These are phyloP conservation scores for Rhynchomys soricoides DNA, from an alignment of 2,113 vertebrate genomes.

Conservation along the genomic window DNA sequence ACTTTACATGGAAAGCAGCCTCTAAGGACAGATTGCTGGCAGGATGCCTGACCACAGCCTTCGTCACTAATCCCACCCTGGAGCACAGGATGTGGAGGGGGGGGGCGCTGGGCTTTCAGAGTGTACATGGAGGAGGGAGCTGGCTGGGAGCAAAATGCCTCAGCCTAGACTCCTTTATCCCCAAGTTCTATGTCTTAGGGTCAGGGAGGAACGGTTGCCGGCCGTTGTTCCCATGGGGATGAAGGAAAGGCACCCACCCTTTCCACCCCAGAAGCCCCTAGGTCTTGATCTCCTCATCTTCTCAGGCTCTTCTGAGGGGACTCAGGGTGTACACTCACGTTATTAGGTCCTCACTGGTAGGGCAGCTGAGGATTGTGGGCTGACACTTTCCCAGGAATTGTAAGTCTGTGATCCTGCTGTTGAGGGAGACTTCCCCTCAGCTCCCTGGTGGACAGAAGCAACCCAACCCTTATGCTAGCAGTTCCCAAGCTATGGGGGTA, in stretches of 20 bases:
- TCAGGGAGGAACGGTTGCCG: fast-evolving
- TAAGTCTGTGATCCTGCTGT: background rate
- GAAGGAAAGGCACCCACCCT: too few relatives aligned
- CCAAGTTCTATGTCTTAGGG: background rate
- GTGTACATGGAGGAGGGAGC: fast-evolving
- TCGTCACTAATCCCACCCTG: background rate
- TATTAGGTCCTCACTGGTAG: background rate
- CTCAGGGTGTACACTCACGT: background rate
- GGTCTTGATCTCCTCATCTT: background rate
- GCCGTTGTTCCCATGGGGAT: background rate
- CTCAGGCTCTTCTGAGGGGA: background rate
- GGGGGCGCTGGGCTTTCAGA: background rate
- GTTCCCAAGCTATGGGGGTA: background rate
- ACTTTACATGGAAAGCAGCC: background rate
- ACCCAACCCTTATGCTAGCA: background rate
- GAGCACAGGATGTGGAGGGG: background rate
- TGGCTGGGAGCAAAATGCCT: background rate
- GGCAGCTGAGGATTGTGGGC: fast-evolving
- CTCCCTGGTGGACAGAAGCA: background rate
- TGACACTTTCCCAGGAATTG: background rate
- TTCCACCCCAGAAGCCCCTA: fast-evolving
- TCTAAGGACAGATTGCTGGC: constrained; percentile 9
- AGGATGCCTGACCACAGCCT: background rate
- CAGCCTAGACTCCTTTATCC: background rate
- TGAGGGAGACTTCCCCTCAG: background rate